These are phyloP conservation scores for Neolamprologus falcicula DNA, from an alignment of 2,113 vertebrate species.

Conservation along the genomic window DNA sequence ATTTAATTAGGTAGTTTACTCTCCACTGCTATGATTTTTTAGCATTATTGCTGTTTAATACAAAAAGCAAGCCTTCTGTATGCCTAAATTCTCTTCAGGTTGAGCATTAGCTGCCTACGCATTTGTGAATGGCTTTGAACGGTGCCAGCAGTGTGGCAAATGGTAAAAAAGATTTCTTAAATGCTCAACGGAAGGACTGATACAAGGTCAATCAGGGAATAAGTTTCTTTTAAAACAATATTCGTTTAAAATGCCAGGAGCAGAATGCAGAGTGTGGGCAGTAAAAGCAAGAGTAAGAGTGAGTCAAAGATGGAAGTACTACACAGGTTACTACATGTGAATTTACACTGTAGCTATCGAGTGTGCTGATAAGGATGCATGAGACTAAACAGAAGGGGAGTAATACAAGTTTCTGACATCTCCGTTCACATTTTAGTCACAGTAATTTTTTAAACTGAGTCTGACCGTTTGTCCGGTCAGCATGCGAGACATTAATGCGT, in stretches of 20 bases:
- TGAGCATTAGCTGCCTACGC: background rate
- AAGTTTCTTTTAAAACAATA: background rate
- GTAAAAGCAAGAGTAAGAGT: background rate
- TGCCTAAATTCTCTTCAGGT: background rate
- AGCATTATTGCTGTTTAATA: background rate
- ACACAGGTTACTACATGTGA: background rate
- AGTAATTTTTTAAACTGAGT: background rate
- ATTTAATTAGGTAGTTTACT: background rate
- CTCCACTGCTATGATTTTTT: background rate
- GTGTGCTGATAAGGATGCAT: background rate
- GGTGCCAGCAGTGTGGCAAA: background rate
- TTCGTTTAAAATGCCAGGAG: slow-evolving; percentile 5
- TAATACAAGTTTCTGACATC: background rate
- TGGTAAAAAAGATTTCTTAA: background rate
- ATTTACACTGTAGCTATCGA: background rate
- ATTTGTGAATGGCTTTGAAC: slow-evolving; percentile 27
- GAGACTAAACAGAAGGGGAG: background rate
- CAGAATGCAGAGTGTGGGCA: slow-evolving; percentile 7
- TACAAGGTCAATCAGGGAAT: slow-evolving; percentile 25
- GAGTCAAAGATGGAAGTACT: background rate
- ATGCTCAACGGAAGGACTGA: background rate
- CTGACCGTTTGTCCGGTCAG: background rate
- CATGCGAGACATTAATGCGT: too few relatives aligned
- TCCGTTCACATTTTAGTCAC: background rate
- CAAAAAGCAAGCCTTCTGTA: background rate